These are phyloP conservation scores for Myoxocephalus aenaeus DNA, from an alignment of 2,797 vertebrate species.

Conservation along the genomic window DNA sequence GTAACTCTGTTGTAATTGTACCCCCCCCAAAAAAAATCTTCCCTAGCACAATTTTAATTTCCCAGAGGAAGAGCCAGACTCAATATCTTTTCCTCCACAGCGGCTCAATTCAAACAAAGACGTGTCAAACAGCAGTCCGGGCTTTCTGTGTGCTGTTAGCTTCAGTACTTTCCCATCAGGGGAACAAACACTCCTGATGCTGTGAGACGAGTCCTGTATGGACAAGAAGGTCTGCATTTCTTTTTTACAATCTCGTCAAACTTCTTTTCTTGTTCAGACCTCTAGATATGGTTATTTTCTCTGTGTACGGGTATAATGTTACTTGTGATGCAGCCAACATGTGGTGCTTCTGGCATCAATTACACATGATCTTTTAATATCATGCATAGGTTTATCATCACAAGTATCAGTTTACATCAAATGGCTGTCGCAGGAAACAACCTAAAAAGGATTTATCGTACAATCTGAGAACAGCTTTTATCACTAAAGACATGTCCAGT, in stretches of 20 bases:
- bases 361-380: not conserved
- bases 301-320: not conserved
- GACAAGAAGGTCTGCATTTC: constrained; percentile 30
- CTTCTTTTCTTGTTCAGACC: not conserved
- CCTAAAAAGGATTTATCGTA: constrained; percentile 1
- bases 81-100: constrained; percentile 43
- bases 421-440: constrained; percentile 8
- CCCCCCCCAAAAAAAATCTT: not conserved
- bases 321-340: constrained; percentile 9
- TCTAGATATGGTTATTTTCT: constrained; percentile 6
- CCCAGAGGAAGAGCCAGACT: constrained; percentile 48
- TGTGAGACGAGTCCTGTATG: constrained; percentile 28
- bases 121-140: constrained; percentile 60
- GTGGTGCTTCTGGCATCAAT: constrained; percentile 15
- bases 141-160: constrained; percentile 52
- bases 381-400: constrained; percentile 10
- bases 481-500: constrained; percentile 27
- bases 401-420: constrained; percentile 27
- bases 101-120: constrained; percentile 59
- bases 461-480: constrained; percentile 25
- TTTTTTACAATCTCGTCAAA: constrained; percentile 20
- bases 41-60: constrained; percentile 41
- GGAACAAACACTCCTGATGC: constrained; percentile 59
- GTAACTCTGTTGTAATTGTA: constrained; percentile 39
- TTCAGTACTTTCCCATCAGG: constrained; percentile 61